These are phyloP conservation scores for Crematogaster levior DNA, from an alignment of 2,888 invertebrate species.

Conservation along the genomic window DNA sequence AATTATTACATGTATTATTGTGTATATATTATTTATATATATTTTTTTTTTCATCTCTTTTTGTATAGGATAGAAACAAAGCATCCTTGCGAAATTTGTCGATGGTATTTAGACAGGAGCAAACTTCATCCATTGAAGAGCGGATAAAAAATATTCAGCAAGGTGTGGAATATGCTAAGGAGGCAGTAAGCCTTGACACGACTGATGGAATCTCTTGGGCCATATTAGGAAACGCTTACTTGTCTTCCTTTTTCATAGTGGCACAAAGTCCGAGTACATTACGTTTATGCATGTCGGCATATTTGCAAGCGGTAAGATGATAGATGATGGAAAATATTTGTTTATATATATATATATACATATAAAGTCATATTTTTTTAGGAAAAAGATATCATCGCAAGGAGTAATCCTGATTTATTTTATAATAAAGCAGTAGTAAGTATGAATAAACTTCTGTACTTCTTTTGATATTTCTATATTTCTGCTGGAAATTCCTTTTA, in stretches of 20 bases:
- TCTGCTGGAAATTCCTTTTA: background rate
- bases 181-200: constrained; percentile 92
- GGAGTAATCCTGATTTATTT: constrained; percentile 92
- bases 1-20: constrained; percentile 2
- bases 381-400: constrained; percentile 91
- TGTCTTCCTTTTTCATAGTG: constrained; percentile 92
- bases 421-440: constrained; percentile 94
- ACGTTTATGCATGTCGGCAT: constrained; percentile 92
- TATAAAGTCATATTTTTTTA: constrained; percentile 77
- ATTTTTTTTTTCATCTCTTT: background rate
- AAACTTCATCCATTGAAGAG: constrained; percentile 86
- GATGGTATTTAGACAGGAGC: constrained; percentile 91
- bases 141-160: constrained; percentile 89
- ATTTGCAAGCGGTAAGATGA: constrained; percentile 91
- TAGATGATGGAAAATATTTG: background rate
- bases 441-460: constrained; percentile 68
- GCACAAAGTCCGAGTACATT: constrained; percentile 91
- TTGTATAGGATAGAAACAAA: constrained; percentile 90
- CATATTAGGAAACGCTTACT: constrained; percentile 93
- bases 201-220: constrained; percentile 94
- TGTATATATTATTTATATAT: background rate
- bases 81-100: constrained; percentile 93
- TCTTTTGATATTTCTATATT: constrained; percentile 17
- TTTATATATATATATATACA: too few relatives aligned
- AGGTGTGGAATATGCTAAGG: constrained; percentile 92